These are phyloP conservation scores for Cheilosia impressa DNA, from an alignment of 2,888 invertebrate species.

Conservation along the genomic window DNA sequence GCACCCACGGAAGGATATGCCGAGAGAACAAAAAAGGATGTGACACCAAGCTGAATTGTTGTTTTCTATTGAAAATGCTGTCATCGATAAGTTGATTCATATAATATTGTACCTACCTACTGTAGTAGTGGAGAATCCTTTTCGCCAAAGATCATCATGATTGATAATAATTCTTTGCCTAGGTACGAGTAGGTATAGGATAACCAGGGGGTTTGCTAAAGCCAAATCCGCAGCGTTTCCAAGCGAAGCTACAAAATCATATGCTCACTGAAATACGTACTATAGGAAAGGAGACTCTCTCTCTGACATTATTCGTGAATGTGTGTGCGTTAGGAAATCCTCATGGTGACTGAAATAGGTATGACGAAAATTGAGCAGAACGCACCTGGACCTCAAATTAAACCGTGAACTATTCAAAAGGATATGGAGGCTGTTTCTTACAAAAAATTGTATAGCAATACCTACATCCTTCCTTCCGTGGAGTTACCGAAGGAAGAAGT, in stretches of 20 bases:
- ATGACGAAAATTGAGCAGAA: conserved; percentile 10
- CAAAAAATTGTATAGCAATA: not conserved
- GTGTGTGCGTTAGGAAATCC: conserved; percentile 6
- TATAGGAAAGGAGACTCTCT: too few relatives aligned
- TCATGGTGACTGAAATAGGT: conserved; percentile 17
- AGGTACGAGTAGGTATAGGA: not conserved
- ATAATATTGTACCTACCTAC: conserved; percentile 21
- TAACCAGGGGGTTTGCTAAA: too few relatives aligned
- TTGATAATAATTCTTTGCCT: conserved; percentile 55
- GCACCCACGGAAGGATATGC: conserved; percentile 73
- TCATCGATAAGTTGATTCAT: conserved; percentile 68
- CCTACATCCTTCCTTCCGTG: not conserved
- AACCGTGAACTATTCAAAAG: conserved; percentile 63
- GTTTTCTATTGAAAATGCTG: conserved; percentile 36
- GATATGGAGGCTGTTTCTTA: conserved; percentile 60
- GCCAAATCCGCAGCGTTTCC: not conserved
- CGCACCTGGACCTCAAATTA: conserved; percentile 64
- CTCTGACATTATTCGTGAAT: not conserved
- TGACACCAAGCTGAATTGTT: conserved; percentile 47
- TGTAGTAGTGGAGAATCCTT: conserved; percentile 4
- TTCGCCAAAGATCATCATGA: conserved; percentile 57
- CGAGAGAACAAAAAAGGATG: conserved; percentile 44
- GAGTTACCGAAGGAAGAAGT: conserved; percentile 13
- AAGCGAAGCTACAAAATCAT: conserved; percentile 10
- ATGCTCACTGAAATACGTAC: too few relatives aligned